Base-by-base conservation (phyloP, 2,888 invertebrate genomes). In the Aporophyla lueneburgensis region DNA sequence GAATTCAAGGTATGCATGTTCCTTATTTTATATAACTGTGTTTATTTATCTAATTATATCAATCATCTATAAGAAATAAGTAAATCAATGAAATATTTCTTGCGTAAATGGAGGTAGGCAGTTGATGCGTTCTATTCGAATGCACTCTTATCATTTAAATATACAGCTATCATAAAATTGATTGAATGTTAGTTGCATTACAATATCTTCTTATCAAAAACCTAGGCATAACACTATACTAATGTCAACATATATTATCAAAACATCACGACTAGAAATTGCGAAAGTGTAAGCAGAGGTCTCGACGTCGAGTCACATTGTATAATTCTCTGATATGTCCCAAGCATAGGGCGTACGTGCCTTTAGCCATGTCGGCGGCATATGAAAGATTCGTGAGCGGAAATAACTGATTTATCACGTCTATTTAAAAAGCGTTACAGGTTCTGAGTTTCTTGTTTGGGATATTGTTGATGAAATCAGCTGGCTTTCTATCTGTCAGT, bases 1-100 rank as follows among this genome's bases (percentile, higher is more conserved):
- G 83, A 80, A 87, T 78, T 83, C 70, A 83, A 83, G 87, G 87
- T 87, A 86, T 81, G 81, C 46, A 67, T 76, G 65, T 67, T 69
- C 61, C 59, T 21, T 80, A 70, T 71, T 69, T 69, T 76, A 74
- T 27, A 19, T 16, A 6, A 27, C 7, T 7, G 43, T 46, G 10
- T 46, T 12, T 10, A 9, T 10, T 1, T 12, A 46, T 46, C 10
- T 40, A 40, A 40, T 5, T 43, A 46, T 46, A 9, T 43, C 43
- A 46, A 46, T 46, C 10, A 16, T 40, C 46, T 65, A 5, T 46
- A 16, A 0, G n/a, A 33, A 70, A 49, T 74, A 62, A 66, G 4
- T 54, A n/a, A 21, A 56, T 40, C 10, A 54, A 56, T 33, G 0
- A 14, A 75, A 49, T 43, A n/a, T 62, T 71, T 10, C 0, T 63